Base-by-base conservation (phyloP, 2,888 invertebrate species). In the Leptinotarsa juncta region DNA sequence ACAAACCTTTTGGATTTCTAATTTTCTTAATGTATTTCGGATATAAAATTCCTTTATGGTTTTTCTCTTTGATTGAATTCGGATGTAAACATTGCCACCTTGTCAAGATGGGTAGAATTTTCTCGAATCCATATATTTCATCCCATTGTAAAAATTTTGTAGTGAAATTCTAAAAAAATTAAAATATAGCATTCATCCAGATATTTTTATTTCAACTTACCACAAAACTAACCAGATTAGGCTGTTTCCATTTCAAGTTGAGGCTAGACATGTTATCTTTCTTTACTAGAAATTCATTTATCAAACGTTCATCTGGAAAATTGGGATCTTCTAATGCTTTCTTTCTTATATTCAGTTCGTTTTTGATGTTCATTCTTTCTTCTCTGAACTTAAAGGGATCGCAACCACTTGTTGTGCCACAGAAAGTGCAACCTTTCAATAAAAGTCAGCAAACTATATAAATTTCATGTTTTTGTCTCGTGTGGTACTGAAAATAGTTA, bases 281-380 rank as follows among this genome's bases (percentile, higher is more conserved):
- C 14, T 89, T 88, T 57, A 89, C 86, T 65, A 94, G 88, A 87
- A 93, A 96, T 87, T 96, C 96, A 68, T 92, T 90, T 85, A 95
- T 93, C 42, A 95, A 88, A 81, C 91, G 91, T 81, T 94, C 91
- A 79, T 92, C 92, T 4, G 96, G 95, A 87, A 96, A 96, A 69
- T 89, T 86, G 2, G 88, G 86, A 75, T 92, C 90, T 1, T 89
- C 84, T 48, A 95, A 83, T 0, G 95, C 94, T 83, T 94, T 93
- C 67, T 89, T 91, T 15, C 95, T 90, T 55, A 96, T 89, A 14
- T 89, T 88, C 70, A 94, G 83, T 87, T 96, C 95, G 53, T 93
- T 91, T 86, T 93, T 92, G 1, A 93, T 89, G 68, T 91, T 90
- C 18, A 90, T 85, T 70, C 93, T 89, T 85, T 92, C 90, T 77